Evolutionary conservation across 2,888 invertebrate species (phyloP).

Genomic region (Acronicta alni): DNA sequence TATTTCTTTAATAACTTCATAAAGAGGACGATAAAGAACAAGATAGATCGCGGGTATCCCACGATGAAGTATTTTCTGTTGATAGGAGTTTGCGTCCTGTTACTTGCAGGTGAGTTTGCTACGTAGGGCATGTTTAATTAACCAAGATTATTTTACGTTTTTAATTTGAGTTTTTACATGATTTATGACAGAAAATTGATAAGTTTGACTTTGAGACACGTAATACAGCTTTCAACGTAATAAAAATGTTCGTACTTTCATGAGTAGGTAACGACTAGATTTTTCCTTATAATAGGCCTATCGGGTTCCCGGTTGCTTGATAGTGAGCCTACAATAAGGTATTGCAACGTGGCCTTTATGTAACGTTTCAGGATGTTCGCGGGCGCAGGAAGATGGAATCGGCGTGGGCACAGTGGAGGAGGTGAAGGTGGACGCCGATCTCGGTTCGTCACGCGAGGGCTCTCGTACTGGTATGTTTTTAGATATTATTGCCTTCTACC

Average conservation of each 20-base stretch:
- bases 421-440: constrained; percentile 92
- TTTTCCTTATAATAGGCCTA: too few relatives aligned
- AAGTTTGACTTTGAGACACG: background rate
- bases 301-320: background rate
- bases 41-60: constrained; percentile 23
- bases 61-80: constrained; percentile 81
- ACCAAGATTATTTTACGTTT: constrained; percentile 12
- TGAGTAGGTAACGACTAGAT: background rate
- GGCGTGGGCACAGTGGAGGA: constrained; percentile 83
- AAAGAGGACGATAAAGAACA: constrained; percentile 13
- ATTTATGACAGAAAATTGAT: constrained; percentile 22
- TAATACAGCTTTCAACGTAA: background rate
- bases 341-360: background rate
- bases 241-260: constrained; percentile 34
- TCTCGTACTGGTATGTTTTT: constrained; percentile 97
- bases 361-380: constrained; percentile 78
- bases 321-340: too few relatives aligned
- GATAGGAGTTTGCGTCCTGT: constrained; percentile 75
- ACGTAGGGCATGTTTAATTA: constrained; percentile 48
- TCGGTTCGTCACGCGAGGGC: constrained; percentile 95
- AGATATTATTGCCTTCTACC: too few relatives aligned
- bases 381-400: constrained; percentile 77
- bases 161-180: background rate
- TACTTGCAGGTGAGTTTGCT: constrained; percentile 79
- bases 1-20: constrained; percentile 10